Conservation (phyloP, 2,113 vertebrate genomes). For the Baryphthengus martii region DNA sequence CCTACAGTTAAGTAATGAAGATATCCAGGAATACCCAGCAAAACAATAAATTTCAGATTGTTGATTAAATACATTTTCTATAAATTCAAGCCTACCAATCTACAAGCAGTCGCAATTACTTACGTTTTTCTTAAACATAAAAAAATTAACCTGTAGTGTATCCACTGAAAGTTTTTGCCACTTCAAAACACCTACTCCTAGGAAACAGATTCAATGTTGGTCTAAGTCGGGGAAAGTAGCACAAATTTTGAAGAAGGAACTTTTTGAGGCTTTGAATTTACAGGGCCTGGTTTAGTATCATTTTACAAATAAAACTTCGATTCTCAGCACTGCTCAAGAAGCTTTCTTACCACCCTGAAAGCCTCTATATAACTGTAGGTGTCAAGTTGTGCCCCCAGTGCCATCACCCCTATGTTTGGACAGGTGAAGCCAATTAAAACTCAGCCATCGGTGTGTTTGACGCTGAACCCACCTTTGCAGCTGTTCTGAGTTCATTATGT, state of each 20-base stretch:
- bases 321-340: not conserved
- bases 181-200: not conserved
- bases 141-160: not conserved
- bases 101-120: not conserved
- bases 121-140: not conserved
- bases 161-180: not conserved
- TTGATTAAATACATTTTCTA: not conserved
- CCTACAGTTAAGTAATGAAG: not conserved
- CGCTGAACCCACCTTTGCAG: not conserved
- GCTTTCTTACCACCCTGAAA: not conserved
- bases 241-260: not conserved
- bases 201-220: not conserved
- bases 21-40: not conserved
- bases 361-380: not conserved
- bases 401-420: not conserved
- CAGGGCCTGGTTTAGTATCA: not conserved
- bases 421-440: conserved; percentile 24
- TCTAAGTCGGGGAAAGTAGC: not conserved
- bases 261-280: not conserved
- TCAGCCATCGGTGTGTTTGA: not conserved
- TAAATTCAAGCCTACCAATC: not conserved
- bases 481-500: not conserved
- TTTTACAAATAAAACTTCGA: not conserved
- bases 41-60: not conserved
- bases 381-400: conserved; percentile 2